Conservation (phyloP, 2,113 vertebrate genomes). For the Toxostoma redivivum region DNA sequence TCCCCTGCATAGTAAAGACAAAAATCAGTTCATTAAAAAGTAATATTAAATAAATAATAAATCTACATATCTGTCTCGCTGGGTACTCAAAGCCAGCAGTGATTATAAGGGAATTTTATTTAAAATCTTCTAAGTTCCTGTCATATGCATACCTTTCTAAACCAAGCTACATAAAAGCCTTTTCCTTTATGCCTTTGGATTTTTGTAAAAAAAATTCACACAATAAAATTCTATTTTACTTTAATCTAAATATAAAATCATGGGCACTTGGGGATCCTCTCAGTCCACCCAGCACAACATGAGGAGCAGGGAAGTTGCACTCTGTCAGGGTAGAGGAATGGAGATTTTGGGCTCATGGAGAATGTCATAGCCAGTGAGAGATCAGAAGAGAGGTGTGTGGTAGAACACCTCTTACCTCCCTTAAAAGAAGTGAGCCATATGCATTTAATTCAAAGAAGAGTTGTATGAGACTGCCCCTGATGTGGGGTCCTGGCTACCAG, state of each 20-base stretch:
- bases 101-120: background rate
- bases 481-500: background rate
- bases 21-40: background rate
- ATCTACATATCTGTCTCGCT: background rate
- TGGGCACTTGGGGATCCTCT: accelerated
- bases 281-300: background rate
- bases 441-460: slow-evolving; percentile 9
- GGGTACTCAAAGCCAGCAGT: background rate
- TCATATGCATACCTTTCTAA: background rate
- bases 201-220: background rate
- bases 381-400: background rate
- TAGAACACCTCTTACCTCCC: background rate
- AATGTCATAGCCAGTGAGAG: background rate
- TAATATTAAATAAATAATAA: background rate
- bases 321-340: background rate
- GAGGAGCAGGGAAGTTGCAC: accelerated
- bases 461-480: background rate
- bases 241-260: background rate
- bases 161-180: accelerated
- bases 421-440: background rate
- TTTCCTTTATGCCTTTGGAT: background rate
- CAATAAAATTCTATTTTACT: background rate
- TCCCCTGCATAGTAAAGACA: background rate
- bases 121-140: background rate
- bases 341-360: background rate